Conservation (phyloP, 2,113 vertebrate species). For the Phaetusa simplex region DNA sequence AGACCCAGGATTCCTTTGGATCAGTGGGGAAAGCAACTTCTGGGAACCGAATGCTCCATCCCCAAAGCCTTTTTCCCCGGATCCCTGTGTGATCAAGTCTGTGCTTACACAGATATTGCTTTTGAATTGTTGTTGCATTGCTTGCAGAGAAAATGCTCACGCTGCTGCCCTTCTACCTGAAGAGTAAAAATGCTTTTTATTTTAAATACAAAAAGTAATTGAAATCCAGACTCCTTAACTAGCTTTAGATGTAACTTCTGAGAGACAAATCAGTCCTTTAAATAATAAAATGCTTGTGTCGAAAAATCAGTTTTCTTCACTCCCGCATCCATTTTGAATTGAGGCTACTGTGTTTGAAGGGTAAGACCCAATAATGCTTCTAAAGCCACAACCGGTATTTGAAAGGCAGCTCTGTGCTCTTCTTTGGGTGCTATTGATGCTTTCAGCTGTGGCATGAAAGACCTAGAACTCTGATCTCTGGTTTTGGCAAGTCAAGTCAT, state of each 20-base stretch:
- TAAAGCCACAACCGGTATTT: neutral
- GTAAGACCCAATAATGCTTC: neutral
- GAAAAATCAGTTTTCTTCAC: neutral
- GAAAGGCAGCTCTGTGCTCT: slow-evolving; percentile 40
- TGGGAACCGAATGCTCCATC: neutral
- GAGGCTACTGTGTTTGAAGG: neutral
- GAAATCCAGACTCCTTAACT: neutral
- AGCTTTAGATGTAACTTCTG: neutral
- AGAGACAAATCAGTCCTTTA: neutral
- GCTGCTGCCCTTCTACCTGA: neutral
- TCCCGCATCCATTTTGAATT: neutral
- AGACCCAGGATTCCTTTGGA: neutral
- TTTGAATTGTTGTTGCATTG: neutral
- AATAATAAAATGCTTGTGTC: neutral
- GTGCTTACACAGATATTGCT: neutral
- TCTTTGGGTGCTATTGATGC: slow-evolving; percentile 41
- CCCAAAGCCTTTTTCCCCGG: neutral
- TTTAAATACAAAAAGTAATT: neutral
- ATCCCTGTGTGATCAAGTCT: neutral
- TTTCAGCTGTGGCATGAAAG: slow-evolving; percentile 58
- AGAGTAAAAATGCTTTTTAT: neutral
- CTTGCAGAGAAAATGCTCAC: neutral
- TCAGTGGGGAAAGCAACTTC: neutral
- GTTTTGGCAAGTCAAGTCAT: slow-evolving; percentile 47
- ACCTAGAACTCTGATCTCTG: slow-evolving; percentile 64